Evolutionary conservation across 2,797 vertebrate genomes (phyloP).

Genomic region (Rhinophrynus dorsalis): DNA sequence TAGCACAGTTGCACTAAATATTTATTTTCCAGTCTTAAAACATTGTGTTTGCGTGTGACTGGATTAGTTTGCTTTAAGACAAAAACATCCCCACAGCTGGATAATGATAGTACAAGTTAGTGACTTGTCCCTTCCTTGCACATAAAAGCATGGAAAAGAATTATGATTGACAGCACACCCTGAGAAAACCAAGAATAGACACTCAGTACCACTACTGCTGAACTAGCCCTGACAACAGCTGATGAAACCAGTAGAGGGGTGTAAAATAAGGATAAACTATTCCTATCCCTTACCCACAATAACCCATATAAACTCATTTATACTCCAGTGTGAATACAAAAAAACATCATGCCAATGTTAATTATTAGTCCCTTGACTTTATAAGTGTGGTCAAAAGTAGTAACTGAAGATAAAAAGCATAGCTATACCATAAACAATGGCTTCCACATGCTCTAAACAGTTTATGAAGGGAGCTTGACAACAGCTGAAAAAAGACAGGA

Average conservation of each 20-base stretch:
- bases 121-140: neutral
- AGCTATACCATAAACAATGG: neutral
- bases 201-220: neutral
- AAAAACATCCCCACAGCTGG: too few species aligned
- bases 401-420: neutral
- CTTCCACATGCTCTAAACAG: too few species aligned
- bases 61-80: too few species aligned
- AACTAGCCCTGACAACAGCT: slow-evolving; percentile 26
- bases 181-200: slow-evolving; percentile 19
- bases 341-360: too few species aligned
- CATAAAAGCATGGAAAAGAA: neutral
- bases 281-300: slow-evolving; percentile 1
- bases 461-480: too few species aligned
- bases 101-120: too few species aligned
- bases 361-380: slow-evolving; percentile 9
- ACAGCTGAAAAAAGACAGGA: too few species aligned
- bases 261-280: neutral
- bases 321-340: too few species aligned
- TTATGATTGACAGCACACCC: slow-evolving; percentile 32
- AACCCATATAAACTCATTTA: neutral
- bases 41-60: too few species aligned
- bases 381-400: slow-evolving; percentile 22
- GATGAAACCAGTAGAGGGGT: slow-evolving; percentile 11
- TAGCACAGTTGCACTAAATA: too few species aligned
- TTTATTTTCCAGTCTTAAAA: too few species aligned